Percentiles rank a stretch among this genome's conserved stretches.
These are phyloP conservation scores for Dynastes tityus DNA, from an alignment of 2,888 invertebrate species.

Conservation along the genomic window DNA sequence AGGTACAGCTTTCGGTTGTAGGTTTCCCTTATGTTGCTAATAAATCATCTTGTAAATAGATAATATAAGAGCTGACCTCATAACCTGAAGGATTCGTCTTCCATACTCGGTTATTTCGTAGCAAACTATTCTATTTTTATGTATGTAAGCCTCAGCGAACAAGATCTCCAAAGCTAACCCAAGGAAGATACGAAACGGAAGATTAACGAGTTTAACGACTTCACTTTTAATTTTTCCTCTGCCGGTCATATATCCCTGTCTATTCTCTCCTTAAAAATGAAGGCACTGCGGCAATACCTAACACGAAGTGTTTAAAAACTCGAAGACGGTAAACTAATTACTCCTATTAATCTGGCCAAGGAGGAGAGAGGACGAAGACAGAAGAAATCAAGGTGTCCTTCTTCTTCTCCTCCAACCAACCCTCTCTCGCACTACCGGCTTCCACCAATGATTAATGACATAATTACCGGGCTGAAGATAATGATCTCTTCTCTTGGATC, in stretches of 20 bases:
- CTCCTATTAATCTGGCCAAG: conserved; percentile 59
- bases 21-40: too few relatives aligned
- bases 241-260: conserved; percentile 37
- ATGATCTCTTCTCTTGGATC: conserved; percentile 54
- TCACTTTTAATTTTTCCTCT: conserved; percentile 49
- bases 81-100: too few relatives aligned
- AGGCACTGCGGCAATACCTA: conserved; percentile 32
- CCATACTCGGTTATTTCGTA: too few relatives aligned
- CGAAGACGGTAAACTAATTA: conserved; percentile 60
- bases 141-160: too few relatives aligned
- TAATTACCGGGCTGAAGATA: conserved; percentile 61
- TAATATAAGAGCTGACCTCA: too few relatives aligned
- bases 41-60: too few relatives aligned
- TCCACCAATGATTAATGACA: conserved; percentile 61
- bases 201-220: conserved; percentile 46
- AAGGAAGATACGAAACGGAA: conserved; percentile 21
- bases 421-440: conserved; percentile 49
- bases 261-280: conserved; percentile 1
- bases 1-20: too few relatives aligned
- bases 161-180: conserved; percentile 13
- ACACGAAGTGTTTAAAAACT: conserved; percentile 51
- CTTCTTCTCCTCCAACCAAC: conserved; percentile 29
- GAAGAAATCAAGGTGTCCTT: conserved; percentile 33
- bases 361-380: conserved; percentile 42
- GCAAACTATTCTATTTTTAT: too few relatives aligned